Conservation (phyloP, 2,113 vertebrate genomes). For the Suricata suricatta region DNA sequence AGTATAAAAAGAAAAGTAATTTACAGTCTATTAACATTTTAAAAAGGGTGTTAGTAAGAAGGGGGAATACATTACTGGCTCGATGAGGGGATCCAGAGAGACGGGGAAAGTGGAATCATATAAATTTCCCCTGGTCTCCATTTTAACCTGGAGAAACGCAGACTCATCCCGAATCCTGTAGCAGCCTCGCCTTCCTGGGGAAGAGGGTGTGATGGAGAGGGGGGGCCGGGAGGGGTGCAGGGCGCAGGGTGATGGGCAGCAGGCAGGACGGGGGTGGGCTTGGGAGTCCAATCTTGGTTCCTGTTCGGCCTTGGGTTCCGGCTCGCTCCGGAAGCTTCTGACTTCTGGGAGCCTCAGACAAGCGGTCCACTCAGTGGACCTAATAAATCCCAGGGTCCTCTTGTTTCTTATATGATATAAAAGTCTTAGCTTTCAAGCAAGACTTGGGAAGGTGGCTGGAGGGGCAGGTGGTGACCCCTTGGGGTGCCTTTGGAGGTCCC, state of each 20-base stretch:
- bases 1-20: slow-evolving; percentile 79
- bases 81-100: neutral
- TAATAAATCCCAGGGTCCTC: neutral
- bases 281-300: too few relatives aligned
- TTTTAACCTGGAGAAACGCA: neutral
- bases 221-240: accelerated
- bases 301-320: neutral
- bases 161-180: neutral
- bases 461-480: accelerated
- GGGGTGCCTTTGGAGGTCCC: accelerated
- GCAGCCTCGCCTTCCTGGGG: neutral
- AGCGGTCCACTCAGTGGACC: neutral
- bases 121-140: neutral
- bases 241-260: neutral
- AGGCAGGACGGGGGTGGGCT: too few relatives aligned
- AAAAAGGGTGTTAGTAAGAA: slow-evolving; percentile 53
- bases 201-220: neutral
- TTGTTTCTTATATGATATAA: neutral
- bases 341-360: neutral
- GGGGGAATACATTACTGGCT: neutral
- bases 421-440: neutral
- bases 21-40: slow-evolving; percentile 79
- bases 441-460: neutral
- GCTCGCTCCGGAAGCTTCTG: neutral
- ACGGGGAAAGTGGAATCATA: accelerated